phyloP scores from a whole-genome alignment of 2,888 invertebrate genomes.

The Drosophila yooni region DNA sequence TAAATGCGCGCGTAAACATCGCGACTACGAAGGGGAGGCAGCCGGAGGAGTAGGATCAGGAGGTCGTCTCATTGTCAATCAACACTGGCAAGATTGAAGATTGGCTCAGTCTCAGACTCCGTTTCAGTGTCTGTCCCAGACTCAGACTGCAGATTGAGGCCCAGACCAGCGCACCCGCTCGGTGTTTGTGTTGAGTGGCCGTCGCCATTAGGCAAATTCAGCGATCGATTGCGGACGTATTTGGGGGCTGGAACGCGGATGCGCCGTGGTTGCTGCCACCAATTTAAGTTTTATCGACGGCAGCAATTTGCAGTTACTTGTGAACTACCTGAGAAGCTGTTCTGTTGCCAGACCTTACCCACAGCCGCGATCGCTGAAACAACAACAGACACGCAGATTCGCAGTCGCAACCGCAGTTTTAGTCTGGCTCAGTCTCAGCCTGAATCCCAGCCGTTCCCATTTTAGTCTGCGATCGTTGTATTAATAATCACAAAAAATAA shows the following conservation, averaged over 20 bases:
- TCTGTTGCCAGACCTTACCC: conserved; percentile 59
- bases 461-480: conserved; percentile 44
- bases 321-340: conserved; percentile 84
- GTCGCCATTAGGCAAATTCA: conserved; percentile 82
- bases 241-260: conserved; percentile 62
- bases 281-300: conserved; percentile 79
- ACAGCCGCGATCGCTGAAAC: conserved; percentile 1
- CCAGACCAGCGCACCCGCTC: conserved; percentile 30
- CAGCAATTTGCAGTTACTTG: conserved; percentile 84
- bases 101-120: conserved; percentile 28
- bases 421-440: conserved; percentile 9
- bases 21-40: conserved; percentile 32
- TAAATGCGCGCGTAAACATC: conserved; percentile 82
- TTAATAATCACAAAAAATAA: conserved; percentile 83
- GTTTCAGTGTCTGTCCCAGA: background rate
- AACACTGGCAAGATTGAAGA: conserved; percentile 59
- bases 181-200: conserved; percentile 81
- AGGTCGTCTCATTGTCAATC: conserved; percentile 67
- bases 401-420: conserved; percentile 11
- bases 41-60: conserved; percentile 1
- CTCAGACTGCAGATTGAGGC: background rate
- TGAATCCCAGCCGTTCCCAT: conserved; percentile 15
- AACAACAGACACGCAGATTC: conserved; percentile 2
- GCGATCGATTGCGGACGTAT: conserved; percentile 68
- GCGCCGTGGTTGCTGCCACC: conserved; percentile 57